These are phyloP conservation scores for Monarcha castaneiventris DNA, from an alignment of 2,113 vertebrate species.

Conservation along the genomic window DNA sequence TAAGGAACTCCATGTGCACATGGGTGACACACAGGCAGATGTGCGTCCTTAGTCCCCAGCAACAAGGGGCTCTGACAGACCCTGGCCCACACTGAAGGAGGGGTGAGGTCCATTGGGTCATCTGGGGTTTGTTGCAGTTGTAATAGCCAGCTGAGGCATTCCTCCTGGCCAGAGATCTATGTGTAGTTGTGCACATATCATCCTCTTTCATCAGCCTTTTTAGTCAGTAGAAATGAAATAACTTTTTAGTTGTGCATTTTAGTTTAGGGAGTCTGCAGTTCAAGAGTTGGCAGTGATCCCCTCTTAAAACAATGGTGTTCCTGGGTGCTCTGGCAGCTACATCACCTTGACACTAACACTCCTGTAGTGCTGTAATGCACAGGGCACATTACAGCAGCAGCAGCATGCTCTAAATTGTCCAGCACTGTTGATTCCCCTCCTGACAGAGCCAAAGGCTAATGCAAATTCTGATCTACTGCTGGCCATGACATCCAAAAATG, in stretches of 20 bases:
- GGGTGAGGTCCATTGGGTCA: not conserved
- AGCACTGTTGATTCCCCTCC: not conserved
- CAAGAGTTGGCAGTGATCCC: not conserved
- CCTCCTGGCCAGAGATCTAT: not conserved
- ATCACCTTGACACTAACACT: not conserved
- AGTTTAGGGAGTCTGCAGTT: not conserved
- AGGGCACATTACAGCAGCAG: not conserved
- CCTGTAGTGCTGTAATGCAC: not conserved
- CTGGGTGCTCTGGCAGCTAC: not conserved
- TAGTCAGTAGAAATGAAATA: not conserved
- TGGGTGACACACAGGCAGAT: accelerated
- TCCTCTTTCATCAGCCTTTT: not conserved
- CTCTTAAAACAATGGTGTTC: not conserved
- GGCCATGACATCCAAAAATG: not conserved
- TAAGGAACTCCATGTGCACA: not conserved
- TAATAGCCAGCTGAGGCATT: not conserved
- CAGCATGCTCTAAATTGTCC: not conserved
- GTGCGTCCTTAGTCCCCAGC: not conserved
- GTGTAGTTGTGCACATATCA: not conserved
- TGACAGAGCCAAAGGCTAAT: not conserved
- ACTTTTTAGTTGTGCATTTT: not conserved
- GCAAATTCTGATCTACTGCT: not conserved
- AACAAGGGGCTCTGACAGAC: not conserved
- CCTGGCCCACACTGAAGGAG: not conserved
- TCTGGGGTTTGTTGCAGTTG: not conserved